Evolutionary conservation across 2,113 vertebrate species (phyloP).

Genomic region (Sinocyclocheilus maitianheensis): DNA sequence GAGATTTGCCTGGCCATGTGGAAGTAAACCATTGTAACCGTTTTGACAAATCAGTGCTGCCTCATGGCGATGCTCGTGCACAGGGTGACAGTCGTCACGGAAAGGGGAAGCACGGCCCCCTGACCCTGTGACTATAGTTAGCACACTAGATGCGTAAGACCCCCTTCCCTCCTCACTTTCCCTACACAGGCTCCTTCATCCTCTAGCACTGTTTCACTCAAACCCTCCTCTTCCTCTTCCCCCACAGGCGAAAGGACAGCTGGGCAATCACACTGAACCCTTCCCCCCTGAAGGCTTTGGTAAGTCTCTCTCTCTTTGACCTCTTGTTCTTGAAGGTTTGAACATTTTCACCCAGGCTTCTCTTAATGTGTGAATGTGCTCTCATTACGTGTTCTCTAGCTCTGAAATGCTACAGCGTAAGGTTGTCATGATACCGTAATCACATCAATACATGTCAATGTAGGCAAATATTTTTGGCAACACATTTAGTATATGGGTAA

Average conservation of each 20-base stretch:
- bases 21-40: background rate
- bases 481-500: background rate
- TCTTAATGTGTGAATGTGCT: background rate
- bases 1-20: slow-evolving; percentile 1
- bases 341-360: background rate
- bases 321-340: background rate
- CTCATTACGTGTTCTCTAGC: background rate
- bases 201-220: slow-evolving; percentile 22
- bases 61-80: background rate
- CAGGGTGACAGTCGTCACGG: background rate
- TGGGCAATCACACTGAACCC: slow-evolving; percentile 89
- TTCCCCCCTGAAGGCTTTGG: slow-evolving; percentile 94
- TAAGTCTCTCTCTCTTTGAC: slow-evolving; percentile 71
- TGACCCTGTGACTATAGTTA: background rate
- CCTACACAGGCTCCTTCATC: background rate
- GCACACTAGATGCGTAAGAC: background rate
- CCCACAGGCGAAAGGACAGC: slow-evolving; percentile 86
- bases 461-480: background rate
- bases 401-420: background rate
- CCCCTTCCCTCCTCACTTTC: background rate
- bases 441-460: background rate
- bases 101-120: background rate
- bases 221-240: slow-evolving; percentile 36
- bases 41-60: slow-evolving; percentile 6
- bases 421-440: background rate